A percentile compares a stretch with the other conserved stretches of the same genome.
phyloP scores from a whole-genome alignment of 35 echinoderm and acorn worm species.

The Lytechinus variegatus region DNA sequence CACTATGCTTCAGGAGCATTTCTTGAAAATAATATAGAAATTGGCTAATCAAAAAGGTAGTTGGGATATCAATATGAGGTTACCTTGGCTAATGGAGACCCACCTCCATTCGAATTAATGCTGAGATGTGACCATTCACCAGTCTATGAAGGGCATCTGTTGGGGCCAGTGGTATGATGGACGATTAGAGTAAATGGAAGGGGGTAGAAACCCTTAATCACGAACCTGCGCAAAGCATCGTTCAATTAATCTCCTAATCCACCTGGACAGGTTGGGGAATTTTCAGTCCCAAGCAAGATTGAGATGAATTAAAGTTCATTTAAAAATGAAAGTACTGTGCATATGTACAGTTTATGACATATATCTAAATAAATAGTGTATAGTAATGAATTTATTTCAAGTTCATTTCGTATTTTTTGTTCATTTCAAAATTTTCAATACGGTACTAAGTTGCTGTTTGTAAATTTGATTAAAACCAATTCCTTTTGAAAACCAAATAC shows the following conservation, averaged over 20 bases:
- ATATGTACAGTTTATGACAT: too few species aligned
- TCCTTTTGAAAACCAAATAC: too few species aligned
- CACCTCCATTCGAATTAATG: neutral
- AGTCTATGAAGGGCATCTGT: constrained; percentile 1
- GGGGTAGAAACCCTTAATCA: neutral
- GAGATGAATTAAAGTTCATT: neutral
- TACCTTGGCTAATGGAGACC: too few species aligned
- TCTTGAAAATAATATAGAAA: too few species aligned
- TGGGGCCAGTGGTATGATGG: neutral
- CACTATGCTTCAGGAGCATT: too few species aligned
- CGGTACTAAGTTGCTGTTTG: neutral
- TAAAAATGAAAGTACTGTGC: neutral
- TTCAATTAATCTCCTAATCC: neutral
- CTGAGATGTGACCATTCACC: neutral
- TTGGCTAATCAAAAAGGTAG: too few species aligned
- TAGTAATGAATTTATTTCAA: too few species aligned
- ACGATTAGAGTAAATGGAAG: neutral
- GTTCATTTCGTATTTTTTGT: neutral
- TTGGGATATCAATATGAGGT: too few species aligned
- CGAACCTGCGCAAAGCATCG: neutral
- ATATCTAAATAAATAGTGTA: too few species aligned
- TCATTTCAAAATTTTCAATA: neutral
- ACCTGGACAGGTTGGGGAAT: neutral
- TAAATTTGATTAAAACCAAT: neutral
- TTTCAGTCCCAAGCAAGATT: neutral